A percentile compares a stretch with the other conserved stretches of the same genome.
Conservation (phyloP, 2,888 invertebrate genomes). For the Embidobia sp. region DNA sequence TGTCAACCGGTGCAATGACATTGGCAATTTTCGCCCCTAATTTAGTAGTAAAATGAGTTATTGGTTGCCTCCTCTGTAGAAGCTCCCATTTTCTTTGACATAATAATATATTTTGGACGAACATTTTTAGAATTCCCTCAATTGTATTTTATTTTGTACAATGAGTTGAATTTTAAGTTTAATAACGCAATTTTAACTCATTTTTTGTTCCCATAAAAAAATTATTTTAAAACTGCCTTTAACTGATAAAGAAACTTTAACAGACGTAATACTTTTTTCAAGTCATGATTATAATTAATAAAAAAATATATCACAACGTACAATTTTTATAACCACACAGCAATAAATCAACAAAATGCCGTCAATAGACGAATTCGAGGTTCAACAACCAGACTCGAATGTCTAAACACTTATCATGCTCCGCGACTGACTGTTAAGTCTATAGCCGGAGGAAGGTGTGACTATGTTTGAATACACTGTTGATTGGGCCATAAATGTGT, state of each 20-base stretch:
- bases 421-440: constrained; percentile 48
- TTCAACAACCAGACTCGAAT: constrained; percentile 39
- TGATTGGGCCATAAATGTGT: constrained; percentile 81
- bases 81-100: constrained; percentile 1
- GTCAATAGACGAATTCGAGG: constrained; percentile 35
- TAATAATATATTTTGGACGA: constrained; percentile 3
- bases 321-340: no score
- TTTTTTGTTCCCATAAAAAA: no score
- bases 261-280: no score
- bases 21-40: constrained; percentile 5
- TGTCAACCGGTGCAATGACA: constrained; percentile 28
- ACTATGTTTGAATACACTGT: constrained; percentile 80
- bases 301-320: no score
- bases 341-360: no score
- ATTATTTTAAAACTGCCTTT: no score
- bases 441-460: constrained; percentile 74
- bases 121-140: no score
- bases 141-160: no score
- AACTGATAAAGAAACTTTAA: no score
- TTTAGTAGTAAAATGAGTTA: constrained; percentile 9
- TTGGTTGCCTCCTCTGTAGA: constrained; percentile 3
- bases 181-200: no score
- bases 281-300: no score
- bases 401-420: constrained; percentile 59
- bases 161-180: no score